Conservation (phyloP, 1,140 invertebrate genomes). For the Drosophila miranda region DNA sequence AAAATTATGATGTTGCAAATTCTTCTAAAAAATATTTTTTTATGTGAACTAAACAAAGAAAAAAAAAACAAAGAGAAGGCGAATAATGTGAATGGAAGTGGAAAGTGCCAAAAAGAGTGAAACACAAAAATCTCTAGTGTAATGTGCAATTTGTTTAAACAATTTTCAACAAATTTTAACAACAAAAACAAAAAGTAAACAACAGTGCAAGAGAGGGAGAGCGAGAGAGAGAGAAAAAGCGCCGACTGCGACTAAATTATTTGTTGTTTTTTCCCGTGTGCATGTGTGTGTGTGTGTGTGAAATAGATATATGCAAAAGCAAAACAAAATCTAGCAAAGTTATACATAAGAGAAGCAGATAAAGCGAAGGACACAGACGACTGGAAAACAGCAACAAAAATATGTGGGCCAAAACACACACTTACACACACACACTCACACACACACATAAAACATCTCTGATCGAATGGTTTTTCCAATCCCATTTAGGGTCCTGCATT, state of each 20-base stretch:
- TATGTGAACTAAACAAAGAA: too few species aligned
- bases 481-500: too few species aligned
- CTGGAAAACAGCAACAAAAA: constrained; percentile 10
- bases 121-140: not conserved
- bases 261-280: constrained; percentile 28
- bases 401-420: not conserved
- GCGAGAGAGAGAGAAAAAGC: not conserved
- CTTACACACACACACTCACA: too few species aligned
- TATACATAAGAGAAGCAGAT: not conserved
- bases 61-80: too few species aligned
- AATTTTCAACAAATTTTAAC: too few species aligned
- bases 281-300: constrained; percentile 17
- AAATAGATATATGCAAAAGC: constrained; percentile 10
- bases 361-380: not conserved
- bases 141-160: too few species aligned
- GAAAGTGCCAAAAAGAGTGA: constrained; percentile 8
- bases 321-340: constrained; percentile 24
- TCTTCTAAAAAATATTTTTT: too few species aligned
- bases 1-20: too few species aligned
- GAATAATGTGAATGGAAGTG: constrained; percentile 6
- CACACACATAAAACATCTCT: not conserved
- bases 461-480: too few species aligned
- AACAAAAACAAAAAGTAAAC: too few species aligned
- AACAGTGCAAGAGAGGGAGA: not conserved
- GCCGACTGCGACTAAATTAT: not conserved